Base-by-base conservation (phyloP, 64 coral and sea anemone genomes). In the Astreopora myriophthalma region DNA sequence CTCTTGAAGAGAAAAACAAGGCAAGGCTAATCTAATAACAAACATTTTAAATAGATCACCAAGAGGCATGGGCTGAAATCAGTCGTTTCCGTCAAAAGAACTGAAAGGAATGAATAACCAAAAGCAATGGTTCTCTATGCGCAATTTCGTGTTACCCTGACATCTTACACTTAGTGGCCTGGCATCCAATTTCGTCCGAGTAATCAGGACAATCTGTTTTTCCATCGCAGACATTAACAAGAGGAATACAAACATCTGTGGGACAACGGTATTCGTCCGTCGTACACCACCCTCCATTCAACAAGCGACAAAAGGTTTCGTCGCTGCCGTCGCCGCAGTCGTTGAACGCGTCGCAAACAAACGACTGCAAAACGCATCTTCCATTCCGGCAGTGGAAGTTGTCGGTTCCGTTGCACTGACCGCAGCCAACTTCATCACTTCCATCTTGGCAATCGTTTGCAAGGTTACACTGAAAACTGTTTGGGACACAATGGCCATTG, bases 391-490 rank as follows among this genome's bases (percentile, higher is more conserved):
- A 91, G 0, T 48, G 34, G 6, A 91, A 91, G 0, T 72, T 23
- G 5, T 25, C 22, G 5, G 78, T 73, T 42, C 10, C 55, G n/a
- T 74, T 51, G 39, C 85, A 93, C 19, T 31, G 26, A n/a, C 22
- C 57, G 58, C 92, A 93, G 0, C 74, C 85, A 20, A 62, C 6
- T 75, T 93, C 72, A 28, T 93, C 92, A 64, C 84, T 87, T 13
- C 92, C 92, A 23, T 93, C 92, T 80, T 87, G 84, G 48, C 92
- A 93, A 22, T 93, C 92, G 26, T 93, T 93, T 7, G n/a, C 32
- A 37, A 17, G 42, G 68, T 88, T 88, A 23, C 92, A 93, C 7
- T 71, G n/a, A 84, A 84, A 93, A 5, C 13, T 5, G 57, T 16
- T 37, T 8, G 92, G 75, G 22, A 93, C 27, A 34, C 92, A 93